Percentiles rank a stretch among this genome's conserved stretches.
Conservation (phyloP, 2,797 vertebrate species). For the Ctenopoma multispine region DNA sequence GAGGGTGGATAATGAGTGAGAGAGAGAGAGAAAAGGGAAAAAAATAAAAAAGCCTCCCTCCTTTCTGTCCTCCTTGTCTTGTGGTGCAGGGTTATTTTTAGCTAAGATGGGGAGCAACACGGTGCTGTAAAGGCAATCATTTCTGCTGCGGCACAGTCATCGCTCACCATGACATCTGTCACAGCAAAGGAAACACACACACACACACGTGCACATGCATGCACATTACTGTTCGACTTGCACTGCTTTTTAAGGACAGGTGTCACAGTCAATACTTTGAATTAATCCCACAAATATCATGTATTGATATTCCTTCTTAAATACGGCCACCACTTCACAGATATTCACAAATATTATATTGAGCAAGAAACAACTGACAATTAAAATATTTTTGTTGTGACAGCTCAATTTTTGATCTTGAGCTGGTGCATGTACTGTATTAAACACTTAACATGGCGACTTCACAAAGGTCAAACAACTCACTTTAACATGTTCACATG, state of each 20-base stretch:
- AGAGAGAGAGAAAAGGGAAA: neutral
- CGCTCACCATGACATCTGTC: slow-evolving; percentile 68
- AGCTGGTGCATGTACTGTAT: neutral
- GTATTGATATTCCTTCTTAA: slow-evolving; percentile 1
- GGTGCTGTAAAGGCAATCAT: slow-evolving; percentile 80
- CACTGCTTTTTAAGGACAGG: slow-evolving; percentile 2
- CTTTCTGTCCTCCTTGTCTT: slow-evolving; percentile 66
- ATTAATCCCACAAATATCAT: slow-evolving; percentile 4
- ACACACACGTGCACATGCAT: neutral
- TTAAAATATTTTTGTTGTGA: neutral
- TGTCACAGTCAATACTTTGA: slow-evolving; percentile 20
- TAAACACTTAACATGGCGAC: slow-evolving; percentile 14
- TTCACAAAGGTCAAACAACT: slow-evolving; percentile 47
- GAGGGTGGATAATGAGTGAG: slow-evolving; percentile 56
- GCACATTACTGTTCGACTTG: slow-evolving; percentile 14
- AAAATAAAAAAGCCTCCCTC: slow-evolving; percentile 40
- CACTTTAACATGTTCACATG: slow-evolving; percentile 24
- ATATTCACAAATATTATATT: slow-evolving; percentile 10
- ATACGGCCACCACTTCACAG: neutral
- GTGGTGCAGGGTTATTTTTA: slow-evolving; percentile 83
- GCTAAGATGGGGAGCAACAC: slow-evolving; percentile 73
- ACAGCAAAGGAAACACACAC: slow-evolving; percentile 46
- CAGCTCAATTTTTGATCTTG: neutral
- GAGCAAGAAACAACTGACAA: neutral
- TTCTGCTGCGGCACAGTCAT: slow-evolving; percentile 74